A percentile compares a stretch with the other conserved stretches of the same genome.
Conservation (phyloP, 2,113 vertebrate genomes). For the Nestor notabilis region DNA sequence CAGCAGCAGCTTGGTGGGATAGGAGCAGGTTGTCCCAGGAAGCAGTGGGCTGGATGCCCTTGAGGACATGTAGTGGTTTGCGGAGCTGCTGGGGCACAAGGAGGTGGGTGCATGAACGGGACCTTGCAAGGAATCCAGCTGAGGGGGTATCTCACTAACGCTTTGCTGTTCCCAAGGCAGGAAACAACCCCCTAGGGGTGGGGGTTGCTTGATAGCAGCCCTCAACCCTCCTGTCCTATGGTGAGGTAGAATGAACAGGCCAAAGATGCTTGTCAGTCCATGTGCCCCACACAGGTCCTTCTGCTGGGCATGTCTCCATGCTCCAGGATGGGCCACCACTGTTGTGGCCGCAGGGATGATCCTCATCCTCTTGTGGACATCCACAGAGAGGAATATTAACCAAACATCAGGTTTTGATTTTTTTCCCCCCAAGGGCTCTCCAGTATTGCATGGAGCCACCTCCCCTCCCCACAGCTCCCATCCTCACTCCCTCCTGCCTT, state of each 20-base stretch:
- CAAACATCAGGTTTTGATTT: neutral
- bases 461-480: neutral
- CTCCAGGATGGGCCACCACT: neutral
- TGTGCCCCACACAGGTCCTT: neutral
- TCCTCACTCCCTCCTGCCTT: neutral
- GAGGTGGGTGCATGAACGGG: neutral
- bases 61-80: neutral
- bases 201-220: neutral
- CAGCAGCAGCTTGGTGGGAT: neutral
- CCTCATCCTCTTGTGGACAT: neutral
- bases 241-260: no score
- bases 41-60: neutral
- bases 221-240: neutral
- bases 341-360: neutral
- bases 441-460: neutral
- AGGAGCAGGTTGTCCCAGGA: accelerated
- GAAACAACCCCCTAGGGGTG: neutral
- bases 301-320: neutral
- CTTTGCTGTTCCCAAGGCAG: neutral
- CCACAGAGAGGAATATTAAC: neutral
- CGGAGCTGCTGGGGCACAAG: neutral
- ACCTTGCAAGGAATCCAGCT: neutral
- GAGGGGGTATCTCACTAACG: neutral
- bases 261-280: neutral
- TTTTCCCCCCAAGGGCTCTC: neutral